Conservation (phyloP, 1,140 invertebrate species). For the Tetramorium alpestre region DNA sequence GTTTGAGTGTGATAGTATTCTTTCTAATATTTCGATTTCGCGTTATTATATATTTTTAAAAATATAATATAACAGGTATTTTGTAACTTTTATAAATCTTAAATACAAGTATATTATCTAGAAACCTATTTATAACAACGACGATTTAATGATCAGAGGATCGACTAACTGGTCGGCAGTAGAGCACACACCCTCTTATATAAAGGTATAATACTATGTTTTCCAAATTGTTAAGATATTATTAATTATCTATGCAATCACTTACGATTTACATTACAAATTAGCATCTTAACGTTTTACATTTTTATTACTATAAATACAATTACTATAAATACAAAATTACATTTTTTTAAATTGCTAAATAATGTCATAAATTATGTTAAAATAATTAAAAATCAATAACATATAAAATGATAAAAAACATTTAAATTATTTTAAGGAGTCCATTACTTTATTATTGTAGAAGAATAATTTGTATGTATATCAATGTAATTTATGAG, state of each 20-base stretch:
- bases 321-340: background rate
- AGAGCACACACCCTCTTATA: conserved; percentile 57
- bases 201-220: conserved; percentile 51
- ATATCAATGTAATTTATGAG: too few species aligned
- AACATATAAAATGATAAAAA: background rate
- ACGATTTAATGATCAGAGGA: conserved; percentile 49
- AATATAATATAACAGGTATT: background rate
- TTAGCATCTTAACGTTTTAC: background rate
- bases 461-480: too few species aligned
- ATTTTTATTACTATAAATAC: background rate
- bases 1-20: background rate
- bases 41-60: background rate
- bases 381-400: background rate
- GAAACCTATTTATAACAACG: background rate
- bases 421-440: background rate
- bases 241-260: background rate
- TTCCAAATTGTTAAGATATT: too few species aligned
- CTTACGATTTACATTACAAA: background rate
- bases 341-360: background rate
- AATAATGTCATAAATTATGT: background rate
- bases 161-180: conserved; percentile 73
- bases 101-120: background rate
- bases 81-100: background rate
- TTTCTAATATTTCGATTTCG: background rate
- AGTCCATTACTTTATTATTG: background rate